phyloP scores from a whole-genome alignment of 2,113 vertebrate species.

The Fregata magnificens region DNA sequence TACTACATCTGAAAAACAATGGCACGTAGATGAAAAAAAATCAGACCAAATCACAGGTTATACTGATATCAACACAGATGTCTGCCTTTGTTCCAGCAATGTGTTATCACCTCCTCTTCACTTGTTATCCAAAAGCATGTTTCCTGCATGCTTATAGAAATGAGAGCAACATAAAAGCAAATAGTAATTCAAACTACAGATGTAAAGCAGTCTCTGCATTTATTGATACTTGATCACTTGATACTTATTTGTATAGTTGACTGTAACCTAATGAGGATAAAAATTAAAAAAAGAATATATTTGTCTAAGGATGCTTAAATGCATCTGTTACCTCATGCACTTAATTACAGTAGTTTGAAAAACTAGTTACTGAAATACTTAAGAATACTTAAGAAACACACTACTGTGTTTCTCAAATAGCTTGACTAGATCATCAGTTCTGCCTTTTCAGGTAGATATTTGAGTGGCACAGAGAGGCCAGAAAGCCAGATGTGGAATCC shows the following conservation, averaged over 20 bases:
- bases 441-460: background rate
- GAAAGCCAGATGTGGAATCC: background rate
- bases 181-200: background rate
- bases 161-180: background rate
- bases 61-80: background rate
- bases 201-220: background rate
- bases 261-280: background rate
- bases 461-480: background rate
- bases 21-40: background rate
- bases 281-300: background rate
- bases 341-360: background rate
- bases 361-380: background rate
- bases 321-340: background rate
- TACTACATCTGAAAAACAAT: background rate
- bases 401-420: background rate
- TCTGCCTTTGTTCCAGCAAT: background rate
- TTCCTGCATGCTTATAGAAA: background rate
- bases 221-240: background rate
- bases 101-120: background rate
- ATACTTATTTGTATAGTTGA: background rate
- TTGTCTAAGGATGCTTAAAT: background rate
- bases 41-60: background rate
- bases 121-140: background rate
- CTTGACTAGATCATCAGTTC: background rate
- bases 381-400: background rate